phyloP scores from a whole-genome alignment of 2,113 vertebrate genomes.

The Trichomycterus rosablanca region DNA sequence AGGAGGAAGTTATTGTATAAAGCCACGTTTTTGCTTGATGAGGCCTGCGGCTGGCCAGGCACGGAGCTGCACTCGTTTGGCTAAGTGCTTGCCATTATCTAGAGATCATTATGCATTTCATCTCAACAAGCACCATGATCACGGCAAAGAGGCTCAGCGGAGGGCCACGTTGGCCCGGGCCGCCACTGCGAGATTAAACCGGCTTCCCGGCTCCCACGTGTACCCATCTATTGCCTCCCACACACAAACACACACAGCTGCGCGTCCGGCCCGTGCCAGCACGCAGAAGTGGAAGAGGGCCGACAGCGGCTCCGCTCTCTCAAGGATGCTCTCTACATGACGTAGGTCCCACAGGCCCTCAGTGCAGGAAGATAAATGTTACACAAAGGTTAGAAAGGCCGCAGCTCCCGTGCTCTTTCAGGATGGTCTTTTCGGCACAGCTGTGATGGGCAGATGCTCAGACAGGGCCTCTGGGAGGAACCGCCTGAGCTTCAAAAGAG shows the following conservation, averaged over 20 bases:
- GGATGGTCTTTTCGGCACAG: constrained; percentile 20
- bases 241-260: constrained; percentile 22
- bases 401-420: not conserved
- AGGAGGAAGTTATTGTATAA: constrained; percentile 29
- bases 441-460: constrained; percentile 33
- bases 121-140: constrained; percentile 57
- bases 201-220: constrained; percentile 41
- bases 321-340: constrained; percentile 14
- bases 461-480: constrained; percentile 30
- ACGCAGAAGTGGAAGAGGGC: constrained; percentile 1
- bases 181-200: constrained; percentile 56
- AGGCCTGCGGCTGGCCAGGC: constrained; percentile 28
- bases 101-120: constrained; percentile 60
- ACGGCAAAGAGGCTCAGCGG: constrained; percentile 47
- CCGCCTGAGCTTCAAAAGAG: constrained; percentile 31
- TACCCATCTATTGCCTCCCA: constrained; percentile 44
- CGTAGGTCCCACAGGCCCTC: constrained; percentile 17
- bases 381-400: constrained; percentile 23
- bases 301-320: not conserved
- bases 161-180: constrained; percentile 50
- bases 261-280: constrained; percentile 7
- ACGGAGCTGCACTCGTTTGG: constrained; percentile 47
- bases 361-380: constrained; percentile 32
- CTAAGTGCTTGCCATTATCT: constrained; percentile 57
- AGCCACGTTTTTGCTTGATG: constrained; percentile 41